A percentile compares a stretch with the other conserved stretches of the same genome.
phyloP scores from a whole-genome alignment of 2,888 invertebrate genomes.

The Netelia inedita region DNA sequence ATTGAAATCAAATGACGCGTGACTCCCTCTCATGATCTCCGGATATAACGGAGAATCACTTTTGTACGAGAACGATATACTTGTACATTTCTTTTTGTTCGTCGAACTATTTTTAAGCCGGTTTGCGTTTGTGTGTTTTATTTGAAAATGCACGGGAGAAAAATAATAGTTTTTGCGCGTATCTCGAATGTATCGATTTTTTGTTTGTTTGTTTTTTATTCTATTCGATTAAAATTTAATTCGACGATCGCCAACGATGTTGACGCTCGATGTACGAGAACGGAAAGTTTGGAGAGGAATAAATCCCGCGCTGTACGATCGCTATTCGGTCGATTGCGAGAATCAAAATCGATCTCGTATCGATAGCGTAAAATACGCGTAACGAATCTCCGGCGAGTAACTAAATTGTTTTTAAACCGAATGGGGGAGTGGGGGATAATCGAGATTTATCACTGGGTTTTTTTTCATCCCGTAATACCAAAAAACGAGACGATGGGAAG shows the following conservation, averaged over 20 bases:
- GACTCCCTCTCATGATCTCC: slow-evolving; percentile 52
- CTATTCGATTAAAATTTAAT: slow-evolving; percentile 31
- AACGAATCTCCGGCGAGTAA: background rate
- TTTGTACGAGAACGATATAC: slow-evolving; percentile 9
- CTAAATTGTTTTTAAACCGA: background rate
- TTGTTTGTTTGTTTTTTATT: background rate
- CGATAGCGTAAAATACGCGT: too few relatives aligned
- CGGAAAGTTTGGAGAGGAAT: slow-evolving; percentile 9
- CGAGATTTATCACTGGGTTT: too few relatives aligned
- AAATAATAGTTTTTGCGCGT: slow-evolving; percentile 1
- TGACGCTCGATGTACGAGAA: background rate
- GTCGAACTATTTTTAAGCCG: slow-evolving; percentile 32
- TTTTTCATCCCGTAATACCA: background rate
- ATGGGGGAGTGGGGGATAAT: too few relatives aligned
- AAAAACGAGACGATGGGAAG: background rate
- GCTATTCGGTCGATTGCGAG: slow-evolving; percentile 25
- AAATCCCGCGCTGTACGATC: slow-evolving; percentile 18
- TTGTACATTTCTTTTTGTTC: slow-evolving; percentile 19
- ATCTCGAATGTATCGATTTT: background rate
- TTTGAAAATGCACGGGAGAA: background rate
- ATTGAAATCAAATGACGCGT: slow-evolving; percentile 74
- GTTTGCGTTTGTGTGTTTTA: background rate
- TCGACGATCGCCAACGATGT: slow-evolving; percentile 22
- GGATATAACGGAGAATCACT: slow-evolving; percentile 23
- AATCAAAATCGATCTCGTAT: slow-evolving; percentile 5